Percentiles rank a stretch among this genome's conserved stretches.
phyloP scores from a whole-genome alignment of 1,140 invertebrate genomes.

The Cydia amplana region DNA sequence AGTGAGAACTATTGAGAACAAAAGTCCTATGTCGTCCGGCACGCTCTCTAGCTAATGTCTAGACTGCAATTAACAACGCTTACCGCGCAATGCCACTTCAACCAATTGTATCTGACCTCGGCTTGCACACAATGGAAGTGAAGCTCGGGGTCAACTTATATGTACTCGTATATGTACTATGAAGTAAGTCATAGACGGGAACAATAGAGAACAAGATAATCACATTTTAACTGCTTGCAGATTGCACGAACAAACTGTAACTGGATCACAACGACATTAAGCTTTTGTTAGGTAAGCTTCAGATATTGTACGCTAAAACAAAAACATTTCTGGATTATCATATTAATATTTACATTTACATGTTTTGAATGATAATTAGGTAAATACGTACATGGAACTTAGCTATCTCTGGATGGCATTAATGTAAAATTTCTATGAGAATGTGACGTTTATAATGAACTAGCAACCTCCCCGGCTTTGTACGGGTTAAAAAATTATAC shows the following conservation, averaged over 20 bases:
- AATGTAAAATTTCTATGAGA: too few relatives aligned
- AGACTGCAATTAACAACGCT: neutral
- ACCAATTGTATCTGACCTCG: neutral
- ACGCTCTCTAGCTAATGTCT: constrained; percentile 2
- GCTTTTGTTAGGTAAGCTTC: neutral
- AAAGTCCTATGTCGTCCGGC: neutral
- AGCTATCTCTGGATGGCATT: too few relatives aligned
- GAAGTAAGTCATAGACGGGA: neutral
- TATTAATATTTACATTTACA: too few relatives aligned
- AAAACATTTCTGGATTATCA: too few relatives aligned
- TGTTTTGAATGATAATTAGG: too few relatives aligned
- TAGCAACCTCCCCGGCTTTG: too few relatives aligned
- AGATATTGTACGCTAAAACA: neutral
- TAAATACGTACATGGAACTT: too few relatives aligned
- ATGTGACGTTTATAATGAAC: too few relatives aligned
- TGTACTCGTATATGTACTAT: neutral
- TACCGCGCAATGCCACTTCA: neutral
- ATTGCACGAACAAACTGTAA: constrained; percentile 12
- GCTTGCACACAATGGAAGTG: neutral
- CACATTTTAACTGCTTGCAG: constrained; percentile 18
- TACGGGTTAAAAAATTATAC: too few relatives aligned
- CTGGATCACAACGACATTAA: neutral
- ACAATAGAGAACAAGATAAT: neutral
- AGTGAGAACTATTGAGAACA: too few relatives aligned
- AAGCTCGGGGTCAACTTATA: neutral